phyloP scores from a whole-genome alignment of 2,888 invertebrate species.

The Alloscopus bannaensis region DNA sequence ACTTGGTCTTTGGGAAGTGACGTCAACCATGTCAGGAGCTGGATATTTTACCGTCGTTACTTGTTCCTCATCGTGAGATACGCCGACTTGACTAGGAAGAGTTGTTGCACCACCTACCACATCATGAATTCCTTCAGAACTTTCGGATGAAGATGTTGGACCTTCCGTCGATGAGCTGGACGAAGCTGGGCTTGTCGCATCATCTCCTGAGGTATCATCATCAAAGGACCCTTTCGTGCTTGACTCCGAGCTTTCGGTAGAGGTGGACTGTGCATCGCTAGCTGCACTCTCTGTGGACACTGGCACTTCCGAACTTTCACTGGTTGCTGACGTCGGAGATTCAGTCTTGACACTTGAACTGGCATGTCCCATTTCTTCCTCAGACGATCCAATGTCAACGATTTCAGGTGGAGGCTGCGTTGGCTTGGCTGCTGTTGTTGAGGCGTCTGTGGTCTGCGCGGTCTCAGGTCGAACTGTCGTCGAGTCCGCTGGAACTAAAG shows the following conservation, averaged over 20 bases:
- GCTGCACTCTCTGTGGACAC: constrained; percentile 22
- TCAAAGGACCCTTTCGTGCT: constrained; percentile 39
- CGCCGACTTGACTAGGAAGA: constrained; percentile 29
- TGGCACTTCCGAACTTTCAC: constrained; percentile 22
- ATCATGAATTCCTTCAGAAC: constrained; percentile 24
- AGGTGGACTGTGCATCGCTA: too few relatives aligned
- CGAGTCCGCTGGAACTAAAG: background rate
- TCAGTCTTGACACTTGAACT: constrained; percentile 20
- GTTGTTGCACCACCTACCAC: too few relatives aligned
- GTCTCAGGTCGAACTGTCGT: constrained; percentile 9
- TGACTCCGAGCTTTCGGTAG: background rate
- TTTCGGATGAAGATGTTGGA: constrained; percentile 12
- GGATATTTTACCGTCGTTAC: constrained; percentile 16
- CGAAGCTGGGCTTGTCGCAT: constrained; percentile 15
- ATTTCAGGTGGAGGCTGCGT: constrained; percentile 22
- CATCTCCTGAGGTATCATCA: constrained; percentile 10
- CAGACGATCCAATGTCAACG: constrained; percentile 35
- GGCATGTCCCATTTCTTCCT: constrained; percentile 11
- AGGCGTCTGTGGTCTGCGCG: background rate
- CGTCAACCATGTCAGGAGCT: background rate
- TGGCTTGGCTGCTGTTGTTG: constrained; percentile 11
- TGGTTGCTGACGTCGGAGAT: background rate
- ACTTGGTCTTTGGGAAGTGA: constrained; percentile 25
- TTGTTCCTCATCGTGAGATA: constrained; percentile 31
- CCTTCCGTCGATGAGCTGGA: constrained; percentile 9